Base-by-base conservation (phyloP, 2,797 vertebrate species). In the Megaceryle alcyon region DNA sequence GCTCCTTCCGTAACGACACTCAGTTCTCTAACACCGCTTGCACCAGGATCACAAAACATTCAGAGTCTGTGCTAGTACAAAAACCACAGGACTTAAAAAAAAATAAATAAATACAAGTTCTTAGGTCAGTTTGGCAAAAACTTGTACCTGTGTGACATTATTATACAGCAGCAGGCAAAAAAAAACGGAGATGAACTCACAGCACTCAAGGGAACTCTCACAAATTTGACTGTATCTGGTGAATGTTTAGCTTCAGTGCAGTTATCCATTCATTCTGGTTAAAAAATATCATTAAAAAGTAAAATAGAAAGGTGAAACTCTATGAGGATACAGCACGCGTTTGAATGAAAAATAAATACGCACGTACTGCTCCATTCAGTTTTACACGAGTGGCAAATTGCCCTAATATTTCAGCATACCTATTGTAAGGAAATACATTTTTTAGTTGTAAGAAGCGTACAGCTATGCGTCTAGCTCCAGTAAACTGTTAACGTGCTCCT, bases 291-390 rank as follows among this genome's bases (percentile, higher is more conserved):
- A 82, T 88, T 90, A 85, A 86, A 80, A 88, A 89, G 81, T 29
- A 75, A 90, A 94, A 88, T 73, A 92, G 37, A 48, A 51, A 78
- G 61, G 20, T 61, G 57, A 95, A 86, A 28, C 11, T 41, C 57
- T 26, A 2, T 14, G 60, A 86, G 64, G 84, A 85, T 78, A 82
- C 13, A 65, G 8, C 39, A 68, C 8, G 17, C 21, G 78, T 80
- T 25, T 65, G 46, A 93, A 88, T 54, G 33, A 61, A 81, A 94
- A 94, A 80, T 57, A 82, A 87, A 88, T 92, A 54, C 22, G 33
- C 53, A 80, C 21, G 37, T 75, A 39, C 37, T 41, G 25, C 20
- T 71, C 48, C 7, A 46, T 71, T 90, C 84, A 60, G 53, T 80
- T 77, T 86, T 22, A 13, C 28, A 82, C 31, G 9, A 75, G 72